phyloP scores from a whole-genome alignment of 2,888 invertebrate genomes.

The Carpatolechia fugitivella region DNA sequence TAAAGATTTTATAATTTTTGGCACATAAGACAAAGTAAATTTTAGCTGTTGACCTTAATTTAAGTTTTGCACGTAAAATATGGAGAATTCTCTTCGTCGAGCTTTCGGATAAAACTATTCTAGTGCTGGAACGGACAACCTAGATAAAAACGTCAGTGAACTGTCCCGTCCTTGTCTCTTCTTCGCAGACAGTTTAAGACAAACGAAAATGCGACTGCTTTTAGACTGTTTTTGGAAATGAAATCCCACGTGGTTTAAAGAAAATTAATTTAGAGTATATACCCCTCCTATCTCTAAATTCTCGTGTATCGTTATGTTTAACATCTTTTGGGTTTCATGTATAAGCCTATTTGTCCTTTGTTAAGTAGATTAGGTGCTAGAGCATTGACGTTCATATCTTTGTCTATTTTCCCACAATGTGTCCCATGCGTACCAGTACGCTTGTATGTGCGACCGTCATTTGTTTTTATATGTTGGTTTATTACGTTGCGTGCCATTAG shows the following conservation, averaged over 20 bases:
- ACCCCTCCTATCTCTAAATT: too few relatives aligned
- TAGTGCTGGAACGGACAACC: background rate
- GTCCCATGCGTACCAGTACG: background rate
- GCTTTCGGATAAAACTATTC: conserved; percentile 3
- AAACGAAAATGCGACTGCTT: background rate
- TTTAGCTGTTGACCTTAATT: background rate
- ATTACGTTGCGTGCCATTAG: conserved; percentile 43
- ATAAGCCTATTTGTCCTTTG: too few relatives aligned
- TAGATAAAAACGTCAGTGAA: conserved; percentile 12
- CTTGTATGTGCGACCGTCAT: conserved; percentile 27
- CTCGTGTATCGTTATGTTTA: too few relatives aligned
- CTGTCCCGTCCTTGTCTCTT: conserved; percentile 4
- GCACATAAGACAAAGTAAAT: too few relatives aligned
- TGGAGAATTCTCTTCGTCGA: background rate
- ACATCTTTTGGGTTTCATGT: too few relatives aligned
- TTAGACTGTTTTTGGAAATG: background rate
- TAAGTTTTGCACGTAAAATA: background rate
- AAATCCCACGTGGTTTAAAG: too few relatives aligned
- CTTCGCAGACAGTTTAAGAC: background rate
- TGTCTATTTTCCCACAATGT: background rate
- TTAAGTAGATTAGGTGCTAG: background rate
- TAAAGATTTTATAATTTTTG: too few relatives aligned
- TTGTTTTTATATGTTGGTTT: conserved; percentile 38
- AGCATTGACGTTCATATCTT: background rate
- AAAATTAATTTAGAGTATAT: too few relatives aligned